Percentiles rank a stretch among this genome's conserved stretches.
Evolutionary conservation across 2,113 vertebrate species (phyloP).

Genomic region (Pseudopipra pipra): DNA sequence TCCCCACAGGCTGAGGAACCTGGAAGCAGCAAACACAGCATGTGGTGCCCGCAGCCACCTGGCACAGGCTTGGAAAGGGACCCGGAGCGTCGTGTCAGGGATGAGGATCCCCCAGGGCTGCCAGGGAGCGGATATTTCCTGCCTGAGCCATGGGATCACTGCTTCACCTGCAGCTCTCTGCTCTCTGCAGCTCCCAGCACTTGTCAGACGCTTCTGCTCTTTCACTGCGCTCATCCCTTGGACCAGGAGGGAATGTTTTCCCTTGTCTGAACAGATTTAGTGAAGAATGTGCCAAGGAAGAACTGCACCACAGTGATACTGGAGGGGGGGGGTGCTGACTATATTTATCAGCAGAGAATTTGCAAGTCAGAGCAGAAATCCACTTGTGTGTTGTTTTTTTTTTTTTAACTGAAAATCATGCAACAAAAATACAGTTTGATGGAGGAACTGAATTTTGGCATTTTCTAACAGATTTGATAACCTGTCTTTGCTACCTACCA

Average conservation of each 20-base stretch:
- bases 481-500: not conserved
- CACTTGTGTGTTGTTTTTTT: not conserved
- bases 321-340: not conserved
- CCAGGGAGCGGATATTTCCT: not conserved
- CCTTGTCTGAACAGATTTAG: not conserved
- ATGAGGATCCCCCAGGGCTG: not conserved
- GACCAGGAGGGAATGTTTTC: not conserved
- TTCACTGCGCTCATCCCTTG: not conserved
- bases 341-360: not conserved
- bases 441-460: not conserved
- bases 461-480: not conserved
- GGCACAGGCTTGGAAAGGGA: not conserved
- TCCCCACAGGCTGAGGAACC: not conserved
- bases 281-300: not conserved
- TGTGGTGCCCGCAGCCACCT: not conserved
- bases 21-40: not conserved
- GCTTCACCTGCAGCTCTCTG: not conserved
- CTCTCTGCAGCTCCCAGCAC: not conserved
- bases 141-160: not conserved
- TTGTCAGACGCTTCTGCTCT: not conserved
- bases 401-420: not conserved
- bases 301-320: not conserved
- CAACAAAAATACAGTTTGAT: not conserved
- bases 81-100: not conserved
- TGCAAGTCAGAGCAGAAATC: conserved; percentile 26